These are phyloP conservation scores for Drosophila novamexicana DNA, from an alignment of 1,140 invertebrate genomes.

Conservation along the genomic window DNA sequence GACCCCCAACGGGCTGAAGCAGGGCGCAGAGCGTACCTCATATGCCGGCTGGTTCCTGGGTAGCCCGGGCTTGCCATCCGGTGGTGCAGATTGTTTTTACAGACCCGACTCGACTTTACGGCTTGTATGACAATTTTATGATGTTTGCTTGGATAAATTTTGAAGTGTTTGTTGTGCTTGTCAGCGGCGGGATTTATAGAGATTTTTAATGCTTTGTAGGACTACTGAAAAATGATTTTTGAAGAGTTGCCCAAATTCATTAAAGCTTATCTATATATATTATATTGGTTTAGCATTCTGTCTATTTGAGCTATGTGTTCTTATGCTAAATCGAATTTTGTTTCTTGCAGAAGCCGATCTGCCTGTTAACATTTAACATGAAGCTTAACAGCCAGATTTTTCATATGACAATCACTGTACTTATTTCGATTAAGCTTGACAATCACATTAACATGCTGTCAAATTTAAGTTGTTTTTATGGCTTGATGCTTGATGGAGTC, in stretches of 20 bases:
- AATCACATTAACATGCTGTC: neutral
- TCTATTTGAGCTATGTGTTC: no score
- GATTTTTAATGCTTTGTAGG: conserved; percentile 7
- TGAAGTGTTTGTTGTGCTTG: conserved; percentile 35
- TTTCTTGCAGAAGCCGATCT: no score
- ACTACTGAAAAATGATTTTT: neutral
- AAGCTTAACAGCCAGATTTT: neutral
- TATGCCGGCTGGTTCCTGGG: conserved; percentile 37
- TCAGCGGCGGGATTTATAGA: conserved; percentile 4
- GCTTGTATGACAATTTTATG: conserved; percentile 40
- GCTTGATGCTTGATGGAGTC: no score
- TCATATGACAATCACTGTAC: no score
- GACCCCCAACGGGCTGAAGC: conserved; percentile 54
- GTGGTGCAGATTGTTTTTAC: conserved; percentile 29
- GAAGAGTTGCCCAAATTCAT: no score
- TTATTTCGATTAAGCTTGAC: neutral
- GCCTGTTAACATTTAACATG: neutral
- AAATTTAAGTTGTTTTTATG: neutral
- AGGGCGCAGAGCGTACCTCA: no score
- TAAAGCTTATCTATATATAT: no score
- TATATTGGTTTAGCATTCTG: no score
- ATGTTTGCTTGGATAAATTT: conserved; percentile 38
- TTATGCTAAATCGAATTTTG: no score
- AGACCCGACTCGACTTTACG: conserved; percentile 19
- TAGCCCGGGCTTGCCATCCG: conserved; percentile 33